Conservation (phyloP, 2,797 vertebrate genomes). For the Melanotaenia parkinsoni region DNA sequence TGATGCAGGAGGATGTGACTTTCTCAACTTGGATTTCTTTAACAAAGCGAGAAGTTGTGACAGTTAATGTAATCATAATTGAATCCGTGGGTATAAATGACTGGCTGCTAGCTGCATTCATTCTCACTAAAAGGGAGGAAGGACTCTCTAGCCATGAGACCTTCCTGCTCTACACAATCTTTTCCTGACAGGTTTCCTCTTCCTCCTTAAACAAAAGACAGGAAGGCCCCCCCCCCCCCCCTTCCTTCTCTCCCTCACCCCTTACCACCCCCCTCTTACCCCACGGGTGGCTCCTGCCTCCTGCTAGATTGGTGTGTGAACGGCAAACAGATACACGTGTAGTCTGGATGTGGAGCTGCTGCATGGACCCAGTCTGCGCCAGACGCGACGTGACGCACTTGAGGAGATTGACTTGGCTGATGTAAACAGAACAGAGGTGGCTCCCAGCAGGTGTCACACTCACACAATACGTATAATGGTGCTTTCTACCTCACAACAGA, state of each 20-base stretch:
- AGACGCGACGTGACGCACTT: conserved; percentile 72
- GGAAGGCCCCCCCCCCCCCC: conserved; percentile 74
- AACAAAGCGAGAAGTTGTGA: conserved; percentile 44
- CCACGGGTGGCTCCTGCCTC: conserved; percentile 66
- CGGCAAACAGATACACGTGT: conserved; percentile 73
- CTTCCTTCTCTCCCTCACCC: conserved; percentile 29
- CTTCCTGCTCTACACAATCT: conserved; percentile 95
- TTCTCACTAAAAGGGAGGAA: conserved; percentile 83
- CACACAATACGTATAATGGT: conserved; percentile 60
- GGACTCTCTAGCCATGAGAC: conserved; percentile 91
- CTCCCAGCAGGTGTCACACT: conserved; percentile 79
- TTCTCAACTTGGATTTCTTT: conserved; percentile 27
- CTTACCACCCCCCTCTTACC: conserved; percentile 65
- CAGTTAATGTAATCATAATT: conserved; percentile 62
- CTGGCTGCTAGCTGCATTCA: conserved; percentile 88
- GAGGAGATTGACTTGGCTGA: conserved; percentile 53
- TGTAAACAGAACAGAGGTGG: conserved; percentile 68
- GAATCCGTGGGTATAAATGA: conserved; percentile 76
- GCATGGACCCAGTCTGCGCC: conserved; percentile 44
- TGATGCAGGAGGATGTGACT: conserved; percentile 18
- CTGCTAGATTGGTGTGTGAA: conserved; percentile 61
- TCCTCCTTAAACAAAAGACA: conserved; percentile 94
- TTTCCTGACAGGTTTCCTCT: conserved; percentile 99
- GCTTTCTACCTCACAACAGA: conserved; percentile 16
- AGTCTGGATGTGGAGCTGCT: conserved; percentile 64